Base-by-base conservation (phyloP, 1,140 invertebrate genomes). In the Charaxes varanes region DNA sequence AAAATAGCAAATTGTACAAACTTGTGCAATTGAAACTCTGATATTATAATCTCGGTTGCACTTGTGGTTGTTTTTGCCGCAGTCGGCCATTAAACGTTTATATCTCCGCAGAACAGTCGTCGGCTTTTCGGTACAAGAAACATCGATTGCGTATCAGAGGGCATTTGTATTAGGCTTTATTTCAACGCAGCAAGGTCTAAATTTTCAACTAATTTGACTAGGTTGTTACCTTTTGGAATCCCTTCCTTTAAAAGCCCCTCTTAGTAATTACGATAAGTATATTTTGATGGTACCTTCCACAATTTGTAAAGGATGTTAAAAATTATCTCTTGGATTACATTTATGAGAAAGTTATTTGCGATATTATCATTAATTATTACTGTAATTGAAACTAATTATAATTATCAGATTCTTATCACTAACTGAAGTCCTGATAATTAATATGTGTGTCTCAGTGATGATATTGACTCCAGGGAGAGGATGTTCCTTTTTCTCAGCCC, bases 11-110 rank as follows among this genome's bases (percentile, higher is more conserved):
- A 74, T 71, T 69, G 59, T 64, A 63, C 63, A 61, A 79, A 74
- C 67, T 79, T 79, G 54, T 70, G 74, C 72, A 77, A 74, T 74
- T 76, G 67, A 72, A 76, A 79, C 70, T 77, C 68, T 60, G 59
- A 68, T 66, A 70, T 70, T 72, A 79, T 79, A 79, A 79, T 79
- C 68, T 77, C 62, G 64, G 63, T 60, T 68, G 57, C 68, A 69
- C 43, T 51, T 47, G 51, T 52, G 62, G 45, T 59, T 64, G 74
- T 79, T 79, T 76, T 76, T 73, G 63, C 63, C 56, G 45, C 61
- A 57, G 33, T 41, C 35, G 48, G 19, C 54, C 62, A 64, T 71
- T 74, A 74, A 67, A 58, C 54, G 58, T 50, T 62, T 70, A 65
- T 72, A 70, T 72, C 65, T 68, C 48, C 28, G 36, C 41, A 52